Evolutionary conservation across 2,113 vertebrate genomes (phyloP).

Genomic region (Chloropsis cyanopogon): DNA sequence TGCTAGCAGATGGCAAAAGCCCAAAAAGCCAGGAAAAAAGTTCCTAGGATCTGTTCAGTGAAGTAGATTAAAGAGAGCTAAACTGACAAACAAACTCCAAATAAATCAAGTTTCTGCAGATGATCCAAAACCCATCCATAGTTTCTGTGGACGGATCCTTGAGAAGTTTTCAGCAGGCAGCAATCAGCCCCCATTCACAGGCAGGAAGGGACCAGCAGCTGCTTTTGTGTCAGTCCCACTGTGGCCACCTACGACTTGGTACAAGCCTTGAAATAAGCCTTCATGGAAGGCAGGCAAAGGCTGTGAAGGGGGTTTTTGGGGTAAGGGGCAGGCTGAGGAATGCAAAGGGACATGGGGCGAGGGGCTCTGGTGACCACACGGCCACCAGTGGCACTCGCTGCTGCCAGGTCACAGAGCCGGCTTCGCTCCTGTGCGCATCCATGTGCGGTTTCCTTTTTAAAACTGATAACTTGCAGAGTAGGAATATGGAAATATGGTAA

Average conservation of each 20-base stretch:
- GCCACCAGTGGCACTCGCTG: rapidly evolving
- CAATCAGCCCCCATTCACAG: neutral
- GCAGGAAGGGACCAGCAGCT: neutral
- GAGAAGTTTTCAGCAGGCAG: neutral
- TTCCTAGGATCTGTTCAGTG: neutral
- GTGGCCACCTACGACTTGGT: neutral
- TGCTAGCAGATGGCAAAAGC: neutral
- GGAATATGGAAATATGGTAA: constrained; percentile 9
- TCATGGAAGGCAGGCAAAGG: neutral
- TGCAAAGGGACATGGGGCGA: rapidly evolving
- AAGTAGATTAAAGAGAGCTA: neutral
- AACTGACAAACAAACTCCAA: neutral
- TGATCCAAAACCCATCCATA: neutral
- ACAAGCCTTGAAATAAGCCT: neutral
- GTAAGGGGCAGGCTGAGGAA: neutral
- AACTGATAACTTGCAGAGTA: neutral
- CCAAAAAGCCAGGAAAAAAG: neutral
- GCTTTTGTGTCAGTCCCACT: neutral
- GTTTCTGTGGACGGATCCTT: neutral
- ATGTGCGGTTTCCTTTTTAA: neutral
- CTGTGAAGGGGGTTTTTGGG: neutral
- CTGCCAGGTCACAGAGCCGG: neutral
- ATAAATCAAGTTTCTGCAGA: neutral
- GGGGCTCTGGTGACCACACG: neutral
- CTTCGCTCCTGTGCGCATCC: rapidly evolving